phyloP scores from a whole-genome alignment of 1,140 invertebrate species.

The Formica exsecta region DNA sequence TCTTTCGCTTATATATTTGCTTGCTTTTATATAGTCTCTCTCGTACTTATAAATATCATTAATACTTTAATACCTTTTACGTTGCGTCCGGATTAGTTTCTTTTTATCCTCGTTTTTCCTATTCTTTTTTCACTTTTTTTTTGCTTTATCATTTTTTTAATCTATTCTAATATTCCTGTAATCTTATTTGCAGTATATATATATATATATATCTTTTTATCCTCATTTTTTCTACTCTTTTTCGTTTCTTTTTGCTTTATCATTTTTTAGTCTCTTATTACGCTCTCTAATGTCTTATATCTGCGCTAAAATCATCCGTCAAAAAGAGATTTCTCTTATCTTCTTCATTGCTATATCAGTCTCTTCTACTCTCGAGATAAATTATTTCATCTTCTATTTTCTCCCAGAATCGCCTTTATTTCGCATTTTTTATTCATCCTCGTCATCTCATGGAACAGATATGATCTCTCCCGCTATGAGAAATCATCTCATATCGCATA shows the following conservation, averaged over 20 bases:
- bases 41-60: background rate
- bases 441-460: slow-evolving; percentile 1
- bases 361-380: background rate
- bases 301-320: background rate
- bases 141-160: background rate
- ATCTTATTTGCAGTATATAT: background rate
- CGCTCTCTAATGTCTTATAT: background rate
- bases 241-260: too few relatives aligned
- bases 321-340: background rate
- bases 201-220: too few relatives aligned
- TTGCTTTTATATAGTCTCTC: background rate
- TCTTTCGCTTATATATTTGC: background rate
- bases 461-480: background rate
- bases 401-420: slow-evolving; percentile 12
- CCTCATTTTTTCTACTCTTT: too few relatives aligned
- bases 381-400: background rate
- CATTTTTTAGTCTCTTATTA: background rate
- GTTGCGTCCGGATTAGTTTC: background rate
- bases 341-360: too few relatives aligned
- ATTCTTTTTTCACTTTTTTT: too few relatives aligned
- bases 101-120: background rate
- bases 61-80: slow-evolving; percentile 43
- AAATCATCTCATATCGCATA: slow-evolving; percentile 26
- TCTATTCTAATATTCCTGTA: background rate
- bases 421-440: slow-evolving; percentile 43